A percentile compares a stretch with the other conserved stretches of the same genome.
Evolutionary conservation across 2,113 vertebrate species (phyloP).

Genomic region (Caretta caretta): DNA sequence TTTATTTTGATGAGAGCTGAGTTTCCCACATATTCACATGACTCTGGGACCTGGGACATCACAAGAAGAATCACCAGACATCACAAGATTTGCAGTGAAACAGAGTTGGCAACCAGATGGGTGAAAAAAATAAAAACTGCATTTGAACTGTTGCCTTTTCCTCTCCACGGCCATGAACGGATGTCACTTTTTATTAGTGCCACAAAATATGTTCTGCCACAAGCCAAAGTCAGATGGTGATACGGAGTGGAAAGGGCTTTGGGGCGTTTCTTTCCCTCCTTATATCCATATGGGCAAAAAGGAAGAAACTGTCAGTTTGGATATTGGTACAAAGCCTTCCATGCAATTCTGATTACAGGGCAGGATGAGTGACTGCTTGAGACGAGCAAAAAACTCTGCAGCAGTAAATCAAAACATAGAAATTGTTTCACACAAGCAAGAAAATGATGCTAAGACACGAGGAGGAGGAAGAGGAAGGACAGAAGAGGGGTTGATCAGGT

Average conservation of each 20-base stretch:
- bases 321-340: background rate
- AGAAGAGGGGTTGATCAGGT: background rate
- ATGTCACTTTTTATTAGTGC: background rate
- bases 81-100: background rate
- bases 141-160: background rate
- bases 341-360: background rate
- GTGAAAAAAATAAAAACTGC: background rate
- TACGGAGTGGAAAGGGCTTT: background rate
- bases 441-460: background rate
- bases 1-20: background rate
- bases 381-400: background rate
- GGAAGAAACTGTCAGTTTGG: background rate
- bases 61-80: background rate
- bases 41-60: background rate
- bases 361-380: background rate
- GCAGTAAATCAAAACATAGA: conserved; percentile 4
- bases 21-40: background rate
- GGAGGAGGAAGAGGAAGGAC: background rate
- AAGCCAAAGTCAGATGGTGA: background rate
- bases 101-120: rapidly evolving
- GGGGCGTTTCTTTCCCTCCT: background rate
- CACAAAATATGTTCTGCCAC: rapidly evolving
- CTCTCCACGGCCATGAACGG: rapidly evolving
- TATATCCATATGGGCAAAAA: background rate
- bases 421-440: background rate